These are phyloP conservation scores for Hemicrepidius hirtus DNA, from an alignment of 2,888 invertebrate species.

Conservation along the genomic window DNA sequence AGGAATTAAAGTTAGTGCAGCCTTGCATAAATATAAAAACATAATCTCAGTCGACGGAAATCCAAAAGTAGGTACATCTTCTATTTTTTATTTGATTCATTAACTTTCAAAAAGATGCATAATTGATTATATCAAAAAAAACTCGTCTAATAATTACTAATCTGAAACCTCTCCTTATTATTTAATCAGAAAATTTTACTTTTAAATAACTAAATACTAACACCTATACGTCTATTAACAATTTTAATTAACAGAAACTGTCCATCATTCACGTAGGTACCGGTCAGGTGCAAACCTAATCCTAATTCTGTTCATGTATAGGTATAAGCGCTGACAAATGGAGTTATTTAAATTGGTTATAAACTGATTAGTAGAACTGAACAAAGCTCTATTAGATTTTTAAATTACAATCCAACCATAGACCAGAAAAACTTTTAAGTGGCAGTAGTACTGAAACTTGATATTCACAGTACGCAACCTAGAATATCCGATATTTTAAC, in stretches of 20 bases:
- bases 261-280: conserved; percentile 3
- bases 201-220: no score
- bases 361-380: no score
- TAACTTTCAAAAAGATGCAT: not conserved
- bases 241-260: conserved; percentile 21
- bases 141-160: conserved; percentile 5
- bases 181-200: conserved; percentile 11
- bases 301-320: not conserved
- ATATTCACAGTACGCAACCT: no score
- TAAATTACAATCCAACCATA: no score
- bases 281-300: not conserved
- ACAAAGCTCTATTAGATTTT: no score
- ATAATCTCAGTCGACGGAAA: not conserved
- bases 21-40: not conserved
- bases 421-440: no score
- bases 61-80: not conserved
- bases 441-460: no score
- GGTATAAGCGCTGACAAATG: not conserved
- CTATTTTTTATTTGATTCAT: not conserved
- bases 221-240: conserved; percentile 7
- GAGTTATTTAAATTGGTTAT: not conserved
- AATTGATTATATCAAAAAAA: conserved; percentile 15
- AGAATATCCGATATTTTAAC: not conserved
- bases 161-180: conserved; percentile 10
- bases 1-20: not conserved